Evolutionary conservation across 2,797 vertebrate species (phyloP).

Genomic region (Gadopsis marmoratus): DNA sequence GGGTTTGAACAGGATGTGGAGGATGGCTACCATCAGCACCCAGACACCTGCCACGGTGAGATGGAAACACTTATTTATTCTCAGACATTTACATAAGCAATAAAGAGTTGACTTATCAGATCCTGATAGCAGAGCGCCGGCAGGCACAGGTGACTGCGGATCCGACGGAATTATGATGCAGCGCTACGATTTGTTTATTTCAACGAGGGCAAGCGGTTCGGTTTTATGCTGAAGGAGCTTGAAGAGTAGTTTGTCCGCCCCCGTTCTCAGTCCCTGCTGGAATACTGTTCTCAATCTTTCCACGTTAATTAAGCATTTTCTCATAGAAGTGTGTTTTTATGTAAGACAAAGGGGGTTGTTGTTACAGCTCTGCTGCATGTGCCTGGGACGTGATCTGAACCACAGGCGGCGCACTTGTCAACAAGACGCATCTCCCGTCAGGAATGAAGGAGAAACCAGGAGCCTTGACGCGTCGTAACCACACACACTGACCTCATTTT

Average conservation of each 20-base stretch:
- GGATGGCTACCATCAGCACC: slow-evolving; percentile 76
- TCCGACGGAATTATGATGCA: slow-evolving; percentile 30
- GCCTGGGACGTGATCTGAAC: slow-evolving; percentile 27
- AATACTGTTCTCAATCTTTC: slow-evolving; percentile 49
- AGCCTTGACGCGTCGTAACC: background rate
- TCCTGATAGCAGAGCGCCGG: slow-evolving; percentile 18
- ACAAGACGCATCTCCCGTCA: background rate
- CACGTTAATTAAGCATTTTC: slow-evolving; percentile 49
- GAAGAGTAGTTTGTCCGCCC: slow-evolving; percentile 33
- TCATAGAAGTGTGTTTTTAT: slow-evolving; percentile 33
- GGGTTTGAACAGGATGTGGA: slow-evolving; percentile 88
- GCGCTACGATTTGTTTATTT: slow-evolving; percentile 42
- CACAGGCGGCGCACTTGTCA: slow-evolving; percentile 4
- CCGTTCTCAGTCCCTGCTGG: slow-evolving; percentile 20
- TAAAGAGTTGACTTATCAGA: slow-evolving; percentile 19
- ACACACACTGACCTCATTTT: slow-evolving; percentile 6
- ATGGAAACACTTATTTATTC: slow-evolving; percentile 19
- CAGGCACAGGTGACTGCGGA: slow-evolving; percentile 1
- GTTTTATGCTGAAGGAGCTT: slow-evolving; percentile 32
- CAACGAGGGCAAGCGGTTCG: slow-evolving; percentile 11
- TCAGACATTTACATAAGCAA: slow-evolving; percentile 33
- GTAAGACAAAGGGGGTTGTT: slow-evolving; percentile 27
- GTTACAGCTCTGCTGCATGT: slow-evolving; percentile 19
- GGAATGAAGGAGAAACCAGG: background rate
- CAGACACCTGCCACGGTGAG: slow-evolving; percentile 90